These are phyloP conservation scores for Ceyx margarethae DNA, from an alignment of 2,113 vertebrate species.

Conservation along the genomic window DNA sequence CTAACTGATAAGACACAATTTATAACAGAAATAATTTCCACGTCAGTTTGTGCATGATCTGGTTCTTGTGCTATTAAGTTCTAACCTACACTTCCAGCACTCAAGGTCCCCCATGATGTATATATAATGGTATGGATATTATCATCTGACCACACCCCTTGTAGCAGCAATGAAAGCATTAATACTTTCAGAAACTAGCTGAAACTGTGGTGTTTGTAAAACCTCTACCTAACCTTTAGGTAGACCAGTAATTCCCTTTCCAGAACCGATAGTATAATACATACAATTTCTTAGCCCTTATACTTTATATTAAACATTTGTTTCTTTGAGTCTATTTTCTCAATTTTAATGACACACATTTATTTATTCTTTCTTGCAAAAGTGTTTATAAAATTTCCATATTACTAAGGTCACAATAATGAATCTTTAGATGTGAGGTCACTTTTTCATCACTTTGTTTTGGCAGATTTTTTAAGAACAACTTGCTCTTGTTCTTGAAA, in stretches of 20 bases:
- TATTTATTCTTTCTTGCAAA: not conserved
- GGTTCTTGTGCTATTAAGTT: not conserved
- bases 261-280: not conserved
- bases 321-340: not conserved
- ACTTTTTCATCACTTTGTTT: not conserved
- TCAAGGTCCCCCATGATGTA: not conserved
- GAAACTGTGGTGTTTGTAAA: not conserved
- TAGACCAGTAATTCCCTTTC: not conserved
- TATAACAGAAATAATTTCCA: not conserved
- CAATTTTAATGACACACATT: not conserved
- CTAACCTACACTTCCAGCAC: not conserved
- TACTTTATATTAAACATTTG: not conserved
- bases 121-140: not conserved
- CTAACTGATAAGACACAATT: not conserved
- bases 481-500: not conserved
- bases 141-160: not conserved
- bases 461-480: not conserved
- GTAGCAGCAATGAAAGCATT: not conserved
- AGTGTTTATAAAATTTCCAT: not conserved
- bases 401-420: not conserved
- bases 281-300: not conserved
- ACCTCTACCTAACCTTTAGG: not conserved
- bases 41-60: not conserved
- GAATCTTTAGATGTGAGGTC: not conserved
- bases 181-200: not conserved